phyloP scores from a whole-genome alignment of 2,888 invertebrate genomes.

The Acanthosepion lycidas region DNA sequence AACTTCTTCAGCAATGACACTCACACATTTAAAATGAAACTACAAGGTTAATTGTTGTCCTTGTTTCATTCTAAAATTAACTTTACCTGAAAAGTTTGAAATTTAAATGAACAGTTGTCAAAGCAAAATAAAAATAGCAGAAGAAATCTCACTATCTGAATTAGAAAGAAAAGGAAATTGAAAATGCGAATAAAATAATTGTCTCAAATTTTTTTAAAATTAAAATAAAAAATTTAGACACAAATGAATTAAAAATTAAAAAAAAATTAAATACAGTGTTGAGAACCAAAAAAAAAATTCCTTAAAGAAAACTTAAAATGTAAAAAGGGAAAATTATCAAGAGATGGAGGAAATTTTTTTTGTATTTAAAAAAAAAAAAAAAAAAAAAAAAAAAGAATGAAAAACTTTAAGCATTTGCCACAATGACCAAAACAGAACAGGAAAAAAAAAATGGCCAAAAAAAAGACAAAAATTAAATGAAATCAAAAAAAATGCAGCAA shows the following conservation, averaged over 20 bases:
- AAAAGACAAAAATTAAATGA: background rate
- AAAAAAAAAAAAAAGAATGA: background rate
- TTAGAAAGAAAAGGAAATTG: background rate
- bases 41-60: background rate
- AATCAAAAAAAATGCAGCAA: background rate
- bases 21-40: too few relatives aligned
- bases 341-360: too few relatives aligned
- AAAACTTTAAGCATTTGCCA: too few relatives aligned
- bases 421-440: background rate
- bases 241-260: background rate
- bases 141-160: background rate
- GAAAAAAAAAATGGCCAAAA: background rate
- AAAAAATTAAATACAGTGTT: background rate
- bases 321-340: background rate
- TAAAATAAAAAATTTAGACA: background rate
- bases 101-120: background rate
- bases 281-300: background rate
- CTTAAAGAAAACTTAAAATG: background rate
- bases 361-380: too few relatives aligned
- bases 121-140: background rate
- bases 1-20: too few relatives aligned
- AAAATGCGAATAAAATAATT: background rate
- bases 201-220: background rate
- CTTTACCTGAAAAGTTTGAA: background rate
- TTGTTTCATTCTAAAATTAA: background rate